These are phyloP conservation scores for Lobophora halterata DNA, from an alignment of 2,888 invertebrate genomes.

Conservation along the genomic window DNA sequence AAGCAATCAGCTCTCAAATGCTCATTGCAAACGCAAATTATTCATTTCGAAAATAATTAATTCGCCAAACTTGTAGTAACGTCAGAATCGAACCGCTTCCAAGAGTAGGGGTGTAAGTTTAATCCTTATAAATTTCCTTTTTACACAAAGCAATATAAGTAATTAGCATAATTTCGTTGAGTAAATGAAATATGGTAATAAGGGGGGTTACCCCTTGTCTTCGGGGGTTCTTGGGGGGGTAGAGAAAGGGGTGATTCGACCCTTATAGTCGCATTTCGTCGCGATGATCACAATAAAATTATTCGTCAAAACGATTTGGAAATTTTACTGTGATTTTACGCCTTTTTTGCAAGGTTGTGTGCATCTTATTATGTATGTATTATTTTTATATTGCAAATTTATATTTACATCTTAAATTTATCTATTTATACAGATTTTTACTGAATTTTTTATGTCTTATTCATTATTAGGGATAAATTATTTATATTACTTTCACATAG, in stretches of 20 bases:
- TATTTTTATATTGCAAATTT: slow-evolving; percentile 1
- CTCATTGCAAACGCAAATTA: too few species aligned
- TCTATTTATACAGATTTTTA: too few species aligned
- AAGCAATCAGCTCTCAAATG: too few species aligned
- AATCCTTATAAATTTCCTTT: slow-evolving; percentile 82
- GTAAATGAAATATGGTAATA: slow-evolving; percentile 82
- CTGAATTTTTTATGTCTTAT: too few species aligned
- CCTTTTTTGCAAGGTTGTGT: slow-evolving; percentile 36
- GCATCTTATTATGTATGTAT: slow-evolving; percentile 33
- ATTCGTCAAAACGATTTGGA: slow-evolving; percentile 60
- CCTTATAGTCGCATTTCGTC: slow-evolving; percentile 77
- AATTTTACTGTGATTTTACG: slow-evolving; percentile 73
- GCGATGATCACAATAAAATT: slow-evolving; percentile 79
- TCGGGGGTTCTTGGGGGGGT: slow-evolving; percentile 58
- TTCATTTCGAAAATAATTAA: slow-evolving; percentile 62
- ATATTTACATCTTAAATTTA: background rate
- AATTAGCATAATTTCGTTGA: slow-evolving; percentile 82
- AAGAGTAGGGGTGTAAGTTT: slow-evolving; percentile 68
- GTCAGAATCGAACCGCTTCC: slow-evolving; percentile 51
- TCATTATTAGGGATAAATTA: too few species aligned
- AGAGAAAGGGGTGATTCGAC: slow-evolving; percentile 51
- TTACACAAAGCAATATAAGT: slow-evolving; percentile 82
- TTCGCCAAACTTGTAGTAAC: slow-evolving; percentile 47
- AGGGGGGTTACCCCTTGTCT: slow-evolving; percentile 73
- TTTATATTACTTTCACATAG: too few species aligned